These are phyloP conservation scores for Homarus americanus DNA, from an alignment of 1,140 invertebrate genomes.

Conservation along the genomic window DNA sequence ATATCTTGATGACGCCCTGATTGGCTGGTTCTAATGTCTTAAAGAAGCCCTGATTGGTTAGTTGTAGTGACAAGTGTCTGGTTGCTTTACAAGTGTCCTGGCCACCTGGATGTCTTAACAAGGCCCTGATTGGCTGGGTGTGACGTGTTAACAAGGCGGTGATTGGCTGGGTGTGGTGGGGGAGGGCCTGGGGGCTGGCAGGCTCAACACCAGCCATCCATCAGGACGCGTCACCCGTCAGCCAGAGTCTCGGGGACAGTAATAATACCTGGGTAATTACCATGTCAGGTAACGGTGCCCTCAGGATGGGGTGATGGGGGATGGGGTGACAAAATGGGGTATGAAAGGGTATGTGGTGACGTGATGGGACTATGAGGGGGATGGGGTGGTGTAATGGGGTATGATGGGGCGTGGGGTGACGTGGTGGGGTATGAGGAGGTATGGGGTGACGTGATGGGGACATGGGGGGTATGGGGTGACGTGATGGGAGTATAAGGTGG, in stretches of 20 bases:
- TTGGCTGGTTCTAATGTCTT: too few relatives aligned
- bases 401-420: too few relatives aligned
- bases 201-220: background rate
- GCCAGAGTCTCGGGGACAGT: background rate
- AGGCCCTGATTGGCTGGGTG: background rate
- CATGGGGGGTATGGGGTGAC: too few relatives aligned
- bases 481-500: too few relatives aligned
- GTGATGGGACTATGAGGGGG: too few relatives aligned
- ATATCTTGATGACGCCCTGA: too few relatives aligned
- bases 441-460: too few relatives aligned
- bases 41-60: background rate
- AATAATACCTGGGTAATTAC: background rate
- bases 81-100: too few relatives aligned
- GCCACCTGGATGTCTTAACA: background rate
- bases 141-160: background rate
- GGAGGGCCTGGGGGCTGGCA: background rate
- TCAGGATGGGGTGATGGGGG: background rate
- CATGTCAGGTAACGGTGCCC: background rate
- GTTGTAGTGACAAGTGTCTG: background rate
- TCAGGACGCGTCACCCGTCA: background rate
- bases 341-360: too few relatives aligned
- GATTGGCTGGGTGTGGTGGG: background rate
- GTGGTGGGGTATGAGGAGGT: too few relatives aligned
- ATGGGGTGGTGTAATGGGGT: too few relatives aligned
- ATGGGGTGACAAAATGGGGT: too few relatives aligned